Evolutionary conservation across 2,888 invertebrate species (phyloP).

Genomic region (Acleris sparsana): DNA sequence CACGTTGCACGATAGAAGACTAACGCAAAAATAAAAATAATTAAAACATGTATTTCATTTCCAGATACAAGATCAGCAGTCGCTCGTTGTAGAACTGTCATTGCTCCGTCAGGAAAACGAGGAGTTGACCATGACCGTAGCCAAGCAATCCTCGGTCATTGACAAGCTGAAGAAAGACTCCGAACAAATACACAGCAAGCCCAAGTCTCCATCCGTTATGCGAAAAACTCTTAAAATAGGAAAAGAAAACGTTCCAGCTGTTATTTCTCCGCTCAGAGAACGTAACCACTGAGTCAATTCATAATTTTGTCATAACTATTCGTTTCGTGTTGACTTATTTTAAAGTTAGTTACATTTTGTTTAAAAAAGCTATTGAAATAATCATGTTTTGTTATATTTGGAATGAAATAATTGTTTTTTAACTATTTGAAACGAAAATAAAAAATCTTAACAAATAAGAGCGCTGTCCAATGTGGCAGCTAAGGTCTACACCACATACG

Average conservation of each 20-base stretch:
- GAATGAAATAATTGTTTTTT: conserved; percentile 13
- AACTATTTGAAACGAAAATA: not conserved
- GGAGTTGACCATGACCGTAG: conserved; percentile 70
- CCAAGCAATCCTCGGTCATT: conserved; percentile 73
- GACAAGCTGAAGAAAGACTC: conserved; percentile 74
- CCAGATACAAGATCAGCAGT: conserved; percentile 76
- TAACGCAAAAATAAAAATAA: too few species aligned
- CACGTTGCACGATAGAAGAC: too few species aligned
- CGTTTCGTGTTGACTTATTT: conserved; percentile 1
- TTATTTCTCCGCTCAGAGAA: conserved; percentile 75
- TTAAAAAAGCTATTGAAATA: conserved; percentile 2
- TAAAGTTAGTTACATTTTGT: conserved; percentile 7
- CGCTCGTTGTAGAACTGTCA: conserved; percentile 74
- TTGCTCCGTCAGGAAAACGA: conserved; percentile 78
- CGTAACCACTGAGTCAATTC: conserved; percentile 60
- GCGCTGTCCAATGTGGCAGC: too few species aligned
- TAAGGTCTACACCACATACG: too few species aligned
- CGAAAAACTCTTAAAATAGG: conserved; percentile 71
- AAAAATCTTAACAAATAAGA: too few species aligned
- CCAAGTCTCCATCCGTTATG: conserved; percentile 70
- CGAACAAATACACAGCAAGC: conserved; percentile 61
- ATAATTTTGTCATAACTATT: not conserved
- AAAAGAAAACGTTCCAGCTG: conserved; percentile 70
- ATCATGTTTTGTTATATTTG: conserved; percentile 23
- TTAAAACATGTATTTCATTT: not conserved